These are phyloP conservation scores for Botia almorhae DNA, from an alignment of 2,797 vertebrate species.

Conservation along the genomic window DNA sequence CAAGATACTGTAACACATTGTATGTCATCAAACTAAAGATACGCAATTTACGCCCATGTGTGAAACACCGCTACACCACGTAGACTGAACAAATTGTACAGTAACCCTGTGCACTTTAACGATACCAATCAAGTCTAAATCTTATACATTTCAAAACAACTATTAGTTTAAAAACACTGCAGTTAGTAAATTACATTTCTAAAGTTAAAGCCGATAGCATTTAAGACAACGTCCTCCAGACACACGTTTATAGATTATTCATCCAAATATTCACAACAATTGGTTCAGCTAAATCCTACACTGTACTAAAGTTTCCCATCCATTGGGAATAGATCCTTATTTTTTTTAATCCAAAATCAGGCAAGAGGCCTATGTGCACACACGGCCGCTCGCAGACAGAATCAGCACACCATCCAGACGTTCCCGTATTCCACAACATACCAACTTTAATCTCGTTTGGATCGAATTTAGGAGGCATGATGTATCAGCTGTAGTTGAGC, in stretches of 20 bases:
- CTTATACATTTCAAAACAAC: background rate
- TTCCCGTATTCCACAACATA: slow-evolving; percentile 74
- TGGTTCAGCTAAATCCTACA: background rate
- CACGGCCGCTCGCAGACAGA: background rate
- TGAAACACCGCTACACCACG: background rate
- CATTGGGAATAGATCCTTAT: too few species aligned
- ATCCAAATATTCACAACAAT: background rate
- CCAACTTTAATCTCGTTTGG: slow-evolving; percentile 94
- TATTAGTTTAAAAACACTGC: background rate
- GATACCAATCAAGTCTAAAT: background rate
- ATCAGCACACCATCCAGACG: slow-evolving; percentile 7
- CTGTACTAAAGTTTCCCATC: background rate
- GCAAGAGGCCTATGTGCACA: slow-evolving; percentile 2
- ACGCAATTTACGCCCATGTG: background rate
- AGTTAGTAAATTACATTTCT: background rate
- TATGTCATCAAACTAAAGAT: too few species aligned
- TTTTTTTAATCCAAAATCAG: background rate
- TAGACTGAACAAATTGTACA: background rate
- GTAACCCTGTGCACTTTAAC: background rate
- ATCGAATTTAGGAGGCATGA: slow-evolving; percentile 96
- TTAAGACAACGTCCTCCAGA: background rate
- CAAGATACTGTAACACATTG: too few species aligned
- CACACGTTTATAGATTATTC: too few species aligned
- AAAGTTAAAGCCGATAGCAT: background rate
- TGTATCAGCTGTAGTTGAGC: slow-evolving; percentile 63